Base-by-base conservation (phyloP, 1,140 invertebrate genomes). In the Archegozetes longisetosus region DNA sequence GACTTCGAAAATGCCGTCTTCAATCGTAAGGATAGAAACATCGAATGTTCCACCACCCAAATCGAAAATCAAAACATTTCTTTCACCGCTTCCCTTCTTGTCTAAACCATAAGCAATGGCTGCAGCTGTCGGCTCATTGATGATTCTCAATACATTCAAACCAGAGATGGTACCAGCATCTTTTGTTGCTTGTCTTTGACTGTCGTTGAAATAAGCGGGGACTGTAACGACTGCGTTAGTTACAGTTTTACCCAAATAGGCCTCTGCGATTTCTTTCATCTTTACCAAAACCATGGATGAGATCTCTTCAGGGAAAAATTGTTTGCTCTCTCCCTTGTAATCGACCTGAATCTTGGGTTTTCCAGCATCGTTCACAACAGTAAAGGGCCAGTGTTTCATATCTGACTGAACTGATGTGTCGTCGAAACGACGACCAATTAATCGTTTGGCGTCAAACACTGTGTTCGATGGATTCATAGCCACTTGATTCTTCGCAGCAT, bases 361-460 rank as follows among this genome's bases (percentile, higher is more conserved):
- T 32, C 81, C 78, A 63, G 78, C 79, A 68, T 92, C 86, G 62
- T 80, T 88, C 62, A 92, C 77, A 2, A 96, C 89, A 60, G 82
- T 83, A 73, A 96, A 97, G 1, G 92, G 89, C 90, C 91, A 96
- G 72, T 94, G 88, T 74, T 93, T 94, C 86, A 94, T 94, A 69
- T 96, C 92, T 50, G 79, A 77, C 75, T 95, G 88, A 32, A 96
- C 86, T 25, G 83, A 82, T 12, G 80, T 64, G 73, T 96, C 93
- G 61, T 94, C 88, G 70, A 89, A 96, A 64, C 88, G 84, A 69
- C 91, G 66, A 58, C 72, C 72, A 58, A 73, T 71, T 14, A 74
- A 55, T 49, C 72, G 69, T 58, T 74, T 72, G 22, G 71, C 72
- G 63, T 78, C 87, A 74, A 79, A 86, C 87, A 98, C 68, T 4